Evolutionary conservation across 2,888 invertebrate genomes (phyloP), one percentile per base, ranked within the genome.

Genomic region (Opisthograptis luteolata): DNA sequence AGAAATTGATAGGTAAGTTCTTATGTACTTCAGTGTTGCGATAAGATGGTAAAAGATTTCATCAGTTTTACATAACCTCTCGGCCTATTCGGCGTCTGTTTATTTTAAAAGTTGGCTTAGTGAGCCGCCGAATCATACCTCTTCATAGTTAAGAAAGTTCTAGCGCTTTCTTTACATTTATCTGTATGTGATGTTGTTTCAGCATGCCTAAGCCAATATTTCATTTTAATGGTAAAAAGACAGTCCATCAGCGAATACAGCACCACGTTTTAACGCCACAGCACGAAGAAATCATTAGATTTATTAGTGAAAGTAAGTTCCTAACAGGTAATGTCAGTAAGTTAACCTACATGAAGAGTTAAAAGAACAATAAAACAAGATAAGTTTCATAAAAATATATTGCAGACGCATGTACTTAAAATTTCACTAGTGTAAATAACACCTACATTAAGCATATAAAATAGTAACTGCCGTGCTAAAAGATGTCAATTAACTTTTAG

Each of bases 261-360:
- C 84, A 92, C 79, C 82, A 92, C 91, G 89, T 80, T 76, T 92
- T 83, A 83, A 93, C 81, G 81, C 96, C 96, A 45, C 95, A 96
- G 71, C 96, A 97, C 76, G 96, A 96, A 76, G 96, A 96, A 90
- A 94, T 97, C 62, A 95, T 97, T 73, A 94, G 94, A 90, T 97
- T 93, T 85, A 94, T 97, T 70, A 94, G 95, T 82, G 96, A 96
- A 83, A 96, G 96, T 97, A 92, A 94, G 94, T 93, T 30, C 12
- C n/a, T 25, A 22, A 15, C 5, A 17, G 17, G 3, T 17, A 17
- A n/a, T n/a, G n/a, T n/a, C n/a, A n/a, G n/a, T n/a, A n/a, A n/a
- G n/a, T n/a, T n/a, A n/a, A n/a, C n/a, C n/a, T n/a, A n/a, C n/a
- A n/a, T n/a, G n/a, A n/a, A n/a, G n/a, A n/a, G n/a, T n/a, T n/a